Base-by-base conservation (phyloP, 2,113 vertebrate genomes). In the Planiliza haematocheilus region DNA sequence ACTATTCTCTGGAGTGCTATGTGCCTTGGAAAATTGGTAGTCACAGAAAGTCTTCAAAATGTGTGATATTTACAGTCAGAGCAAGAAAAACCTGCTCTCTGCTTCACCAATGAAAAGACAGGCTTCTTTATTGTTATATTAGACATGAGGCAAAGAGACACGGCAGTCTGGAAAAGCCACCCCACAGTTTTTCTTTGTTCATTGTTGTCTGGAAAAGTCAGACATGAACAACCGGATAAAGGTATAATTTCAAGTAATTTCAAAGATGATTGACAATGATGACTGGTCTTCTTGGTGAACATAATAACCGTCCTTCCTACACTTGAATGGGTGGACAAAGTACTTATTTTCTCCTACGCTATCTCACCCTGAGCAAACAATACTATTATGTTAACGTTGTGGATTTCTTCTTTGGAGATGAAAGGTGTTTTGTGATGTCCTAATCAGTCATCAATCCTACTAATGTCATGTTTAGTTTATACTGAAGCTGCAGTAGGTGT, bases 191-290 rank as follows among this genome's bases (percentile, higher is more conserved):
- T 41, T 30, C 57, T 62, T 65, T 75, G 42, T 55, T 62, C 41
- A 67, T 53, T 79, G 66, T 61, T 60, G 46, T 84, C 72, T 79
- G 13, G 17, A 7, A 55, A 64, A 46, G 9, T 8, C 41, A 55
- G 55, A 49, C 41, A 20, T 24, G 62, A 69, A 12, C 20, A 55
- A 49, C 20, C 57, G 14, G 42, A 57, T 16, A 56, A 51, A 48
- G 48, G 73, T 67, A 17, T 49, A 4, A 69, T 60, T 74, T 73
- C 11, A 37, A 45, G 18, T 65, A 7, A 66, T 84, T 58, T 72
- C 10, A 72, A 57, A 64, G 49, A 62, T 53, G 39, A 64, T 59
- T 55, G n/a, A 41, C 11, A 41, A 57, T 73, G 38, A 43, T 49
- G 24, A 30, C 24, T 30, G 24, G 34, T 57, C 52, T 39, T 70